Percentiles rank a stretch among this genome's conserved stretches.
Evolutionary conservation across 1,140 invertebrate genomes (phyloP).

Genomic region (Lerema accius): DNA sequence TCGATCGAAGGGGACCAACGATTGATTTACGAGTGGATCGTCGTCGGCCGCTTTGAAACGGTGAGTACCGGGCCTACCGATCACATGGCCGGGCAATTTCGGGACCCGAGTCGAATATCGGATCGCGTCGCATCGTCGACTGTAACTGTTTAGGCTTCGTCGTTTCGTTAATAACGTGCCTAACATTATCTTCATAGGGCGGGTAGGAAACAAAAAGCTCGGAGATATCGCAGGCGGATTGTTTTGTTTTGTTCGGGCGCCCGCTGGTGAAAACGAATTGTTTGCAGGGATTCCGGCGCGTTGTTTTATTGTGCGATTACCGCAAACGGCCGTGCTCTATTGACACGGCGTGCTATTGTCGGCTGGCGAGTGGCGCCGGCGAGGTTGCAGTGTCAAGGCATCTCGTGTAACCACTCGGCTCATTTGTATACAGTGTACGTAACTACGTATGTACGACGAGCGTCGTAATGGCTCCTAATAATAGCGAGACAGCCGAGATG

Average conservation of each 20-base stretch:
- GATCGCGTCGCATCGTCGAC: conserved; percentile 9
- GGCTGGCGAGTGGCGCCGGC: conserved; percentile 46
- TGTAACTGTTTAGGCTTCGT: conserved; percentile 42
- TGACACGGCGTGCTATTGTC: conserved; percentile 62
- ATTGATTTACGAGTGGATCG: conserved; percentile 62
- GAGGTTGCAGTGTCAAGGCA: conserved; percentile 71
- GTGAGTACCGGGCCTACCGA: conserved; percentile 57
- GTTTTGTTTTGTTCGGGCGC: conserved; percentile 53
- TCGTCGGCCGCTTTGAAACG: conserved; percentile 57
- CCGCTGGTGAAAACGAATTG: conserved; percentile 43
- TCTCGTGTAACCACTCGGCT: conserved; percentile 44
- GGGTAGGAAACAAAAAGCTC: background rate
- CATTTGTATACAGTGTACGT: conserved; percentile 47
- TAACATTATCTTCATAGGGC: conserved; percentile 22
- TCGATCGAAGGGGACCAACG: conserved; percentile 52
- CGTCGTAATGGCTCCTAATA: conserved; percentile 26
- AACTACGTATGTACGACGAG: conserved; percentile 36
- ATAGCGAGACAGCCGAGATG: conserved; percentile 19
- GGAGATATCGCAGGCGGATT: conserved; percentile 29
- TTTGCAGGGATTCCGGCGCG: conserved; percentile 45
- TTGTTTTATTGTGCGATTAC: conserved; percentile 61
- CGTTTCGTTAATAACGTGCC: conserved; percentile 31
- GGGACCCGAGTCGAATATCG: conserved; percentile 16
- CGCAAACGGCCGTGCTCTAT: conserved; percentile 61
- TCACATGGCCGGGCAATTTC: conserved; percentile 29